These are phyloP conservation scores for Agriopis aurantiaria DNA, from an alignment of 2,888 invertebrate species.

Conservation along the genomic window DNA sequence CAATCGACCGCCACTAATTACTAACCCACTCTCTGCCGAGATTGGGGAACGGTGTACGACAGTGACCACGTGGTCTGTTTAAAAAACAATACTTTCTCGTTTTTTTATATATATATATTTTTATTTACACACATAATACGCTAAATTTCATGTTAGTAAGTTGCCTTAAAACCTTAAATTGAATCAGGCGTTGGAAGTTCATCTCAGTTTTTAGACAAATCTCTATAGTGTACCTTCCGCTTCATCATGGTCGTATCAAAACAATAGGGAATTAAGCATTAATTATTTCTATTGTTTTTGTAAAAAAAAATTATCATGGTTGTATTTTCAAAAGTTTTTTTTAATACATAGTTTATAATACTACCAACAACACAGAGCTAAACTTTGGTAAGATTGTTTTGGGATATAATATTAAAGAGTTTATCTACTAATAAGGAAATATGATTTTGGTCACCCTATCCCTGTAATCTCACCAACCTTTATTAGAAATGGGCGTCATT, in stretches of 20 bases:
- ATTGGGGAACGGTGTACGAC: slow-evolving; percentile 38
- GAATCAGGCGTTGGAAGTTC: no score
- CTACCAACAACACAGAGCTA: neutral
- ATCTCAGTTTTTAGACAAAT: no score
- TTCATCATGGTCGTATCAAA: no score
- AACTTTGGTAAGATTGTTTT: neutral
- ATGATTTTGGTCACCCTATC: slow-evolving; percentile 31
- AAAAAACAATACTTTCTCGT: neutral
- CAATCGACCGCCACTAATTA: slow-evolving; percentile 46
- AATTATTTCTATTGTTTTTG: no score
- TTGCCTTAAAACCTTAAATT: no score
- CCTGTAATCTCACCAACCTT: slow-evolving; percentile 44
- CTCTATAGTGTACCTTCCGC: no score
- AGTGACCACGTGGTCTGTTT: slow-evolving; percentile 15
- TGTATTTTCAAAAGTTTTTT: neutral
- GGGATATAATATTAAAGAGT: no score
- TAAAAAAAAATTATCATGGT: neutral
- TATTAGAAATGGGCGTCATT: slow-evolving; percentile 44
- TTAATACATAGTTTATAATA: no score
- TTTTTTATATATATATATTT: no score
- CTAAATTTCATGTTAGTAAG: no score
- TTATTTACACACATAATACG: no score
- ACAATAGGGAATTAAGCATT: no score
- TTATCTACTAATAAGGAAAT: neutral
- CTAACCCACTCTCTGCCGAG: slow-evolving; percentile 41